Conservation (phyloP, 2,888 invertebrate genomes). For the Sipha maydis region DNA sequence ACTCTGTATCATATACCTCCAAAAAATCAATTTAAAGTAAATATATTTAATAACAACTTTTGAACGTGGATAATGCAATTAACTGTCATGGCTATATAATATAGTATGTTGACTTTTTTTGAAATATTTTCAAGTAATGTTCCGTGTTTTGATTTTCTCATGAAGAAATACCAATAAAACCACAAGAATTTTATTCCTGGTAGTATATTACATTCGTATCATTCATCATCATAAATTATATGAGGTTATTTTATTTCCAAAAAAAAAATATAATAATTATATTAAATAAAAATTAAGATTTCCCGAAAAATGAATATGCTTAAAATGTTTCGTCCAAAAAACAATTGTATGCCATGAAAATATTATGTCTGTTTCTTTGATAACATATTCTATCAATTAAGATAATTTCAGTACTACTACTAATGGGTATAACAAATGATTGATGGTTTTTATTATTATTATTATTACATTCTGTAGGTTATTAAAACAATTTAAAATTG, state of each 20-base stretch:
- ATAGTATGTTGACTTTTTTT: background rate
- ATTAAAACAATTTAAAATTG: no score
- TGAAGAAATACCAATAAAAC: background rate
- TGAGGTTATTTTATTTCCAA: background rate
- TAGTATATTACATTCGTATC: background rate
- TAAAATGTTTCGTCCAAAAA: no score
- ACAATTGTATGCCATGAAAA: no score
- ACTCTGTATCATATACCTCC: background rate
- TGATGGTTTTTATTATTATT: no score
- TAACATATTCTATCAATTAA: no score
- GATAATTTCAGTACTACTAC: no score
- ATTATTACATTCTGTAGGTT: no score
- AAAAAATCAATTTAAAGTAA: background rate
- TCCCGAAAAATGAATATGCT: background rate
- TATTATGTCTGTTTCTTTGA: no score
- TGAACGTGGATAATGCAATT: no score
- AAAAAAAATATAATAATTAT: background rate
- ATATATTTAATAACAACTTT: no score
- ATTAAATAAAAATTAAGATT: background rate
- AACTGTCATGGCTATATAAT: no score
- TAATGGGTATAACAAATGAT: no score
- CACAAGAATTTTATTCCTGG: background rate
- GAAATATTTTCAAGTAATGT: background rate
- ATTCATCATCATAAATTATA: background rate
- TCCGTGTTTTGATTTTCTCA: background rate